Evolutionary conservation across 1,140 invertebrate genomes (phyloP).

Genomic region (Ylistrum balloti): DNA sequence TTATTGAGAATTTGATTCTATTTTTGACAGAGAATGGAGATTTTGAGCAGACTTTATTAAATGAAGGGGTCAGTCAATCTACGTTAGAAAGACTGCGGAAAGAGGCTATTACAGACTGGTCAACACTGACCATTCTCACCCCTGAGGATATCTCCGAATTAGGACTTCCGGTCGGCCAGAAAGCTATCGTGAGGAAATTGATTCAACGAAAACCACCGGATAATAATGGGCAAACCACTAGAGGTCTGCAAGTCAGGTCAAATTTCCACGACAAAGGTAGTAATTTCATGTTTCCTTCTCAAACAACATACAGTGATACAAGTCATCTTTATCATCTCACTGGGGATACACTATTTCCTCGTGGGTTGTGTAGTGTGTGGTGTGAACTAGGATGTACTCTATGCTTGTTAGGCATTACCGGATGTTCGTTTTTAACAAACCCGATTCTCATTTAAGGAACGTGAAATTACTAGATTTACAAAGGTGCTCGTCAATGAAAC

Average conservation of each 20-base stretch:
- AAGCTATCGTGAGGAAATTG: neutral
- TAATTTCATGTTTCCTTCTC: too few relatives aligned
- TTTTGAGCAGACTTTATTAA: neutral
- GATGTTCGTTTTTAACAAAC: too few relatives aligned
- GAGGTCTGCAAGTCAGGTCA: neutral
- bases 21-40: neutral
- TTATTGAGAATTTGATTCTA: too few relatives aligned
- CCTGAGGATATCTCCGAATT: slow-evolving; percentile 4
- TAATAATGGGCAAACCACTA: neutral
- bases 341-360: too few relatives aligned
- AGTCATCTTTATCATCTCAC: too few relatives aligned
- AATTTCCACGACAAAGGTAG: neutral
- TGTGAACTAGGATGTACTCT: too few relatives aligned
- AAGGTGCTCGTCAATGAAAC: too few relatives aligned
- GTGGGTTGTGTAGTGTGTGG: too few relatives aligned
- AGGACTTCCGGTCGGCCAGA: neutral
- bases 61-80: neutral
- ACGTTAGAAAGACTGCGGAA: neutral
- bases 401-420: too few relatives aligned
- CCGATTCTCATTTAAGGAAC: too few relatives aligned
- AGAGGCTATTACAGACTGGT: neutral
- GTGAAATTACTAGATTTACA: too few relatives aligned
- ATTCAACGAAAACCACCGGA: neutral
- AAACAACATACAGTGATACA: too few relatives aligned
- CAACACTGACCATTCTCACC: neutral